Evolutionary conservation across 2,888 invertebrate species (phyloP), one percentile per base, ranked within the genome.

Genomic region (Standfussiana lucernea): DNA sequence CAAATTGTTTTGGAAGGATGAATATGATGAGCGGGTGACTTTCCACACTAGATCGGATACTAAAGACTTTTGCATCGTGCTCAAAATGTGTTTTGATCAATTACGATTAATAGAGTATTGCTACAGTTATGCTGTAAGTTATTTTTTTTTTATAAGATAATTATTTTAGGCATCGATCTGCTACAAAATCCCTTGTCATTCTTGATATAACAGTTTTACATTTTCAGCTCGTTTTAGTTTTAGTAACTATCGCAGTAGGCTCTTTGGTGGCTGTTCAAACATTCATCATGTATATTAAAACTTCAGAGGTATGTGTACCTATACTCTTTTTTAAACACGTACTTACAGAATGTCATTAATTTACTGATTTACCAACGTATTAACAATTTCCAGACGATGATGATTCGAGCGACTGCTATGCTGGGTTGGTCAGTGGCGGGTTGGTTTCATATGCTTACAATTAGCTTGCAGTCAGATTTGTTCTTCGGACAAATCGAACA

Each of bases 401-500:
- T 89, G 18, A 78, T 91, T 24, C 91, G 94, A 5, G 89, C 91
- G 15, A 86, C 87, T 42, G 84, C 88, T 10, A 88, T 93, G 70
- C 82, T 88, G 0, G 88, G 87, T n/a, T 94, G 94, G 94, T 86
- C 91, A 21, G 53, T 87, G 5, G 59, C 90, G 2, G 90, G 89
- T 72, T 95, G 94, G 93, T 56, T 86, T 1, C 92, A 90, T 50
- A 59, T 92, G 15, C 75, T 90, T 1, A 18, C 79, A 4, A 21
- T 89, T 32, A 86, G 89, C 24, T 66, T 88, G 11, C 85, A 90
- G 59, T 84, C 87, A 3, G 94, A 94, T 68, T 86, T 93, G 79
- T 91, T 94, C 77, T 83, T 87, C 42, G 85, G 90, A n/a, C 94
- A 95, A 84, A 88, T 95, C 56, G 89, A 94, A 72, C 92, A 93